phyloP scores from a whole-genome alignment of 2,888 invertebrate genomes.

The Eristalis intricaria region DNA sequence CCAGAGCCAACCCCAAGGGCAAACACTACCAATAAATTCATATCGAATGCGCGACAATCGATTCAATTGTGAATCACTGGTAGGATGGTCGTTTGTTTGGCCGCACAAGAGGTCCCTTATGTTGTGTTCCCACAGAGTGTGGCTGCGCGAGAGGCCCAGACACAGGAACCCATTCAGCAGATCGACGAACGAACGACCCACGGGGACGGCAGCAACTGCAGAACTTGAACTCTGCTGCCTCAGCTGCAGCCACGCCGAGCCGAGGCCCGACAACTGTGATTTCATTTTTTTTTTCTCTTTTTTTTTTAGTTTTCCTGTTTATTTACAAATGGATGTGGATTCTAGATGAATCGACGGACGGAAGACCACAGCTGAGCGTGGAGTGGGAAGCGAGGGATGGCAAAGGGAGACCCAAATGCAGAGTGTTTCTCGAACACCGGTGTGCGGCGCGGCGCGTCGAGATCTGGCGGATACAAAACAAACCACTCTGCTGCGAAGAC shows the following conservation, averaged over 20 bases:
- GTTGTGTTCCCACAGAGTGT: slow-evolving; percentile 37
- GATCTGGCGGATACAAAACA: slow-evolving; percentile 50
- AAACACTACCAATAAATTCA: slow-evolving; percentile 40
- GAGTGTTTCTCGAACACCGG: slow-evolving; percentile 57
- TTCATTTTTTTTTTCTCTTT: neutral
- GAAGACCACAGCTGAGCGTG: slow-evolving; percentile 56
- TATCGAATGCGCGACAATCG: slow-evolving; percentile 58
- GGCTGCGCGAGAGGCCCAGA: slow-evolving; percentile 22
- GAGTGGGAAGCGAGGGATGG: slow-evolving; percentile 13
- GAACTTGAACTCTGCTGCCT: slow-evolving; percentile 57
- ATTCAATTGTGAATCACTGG: slow-evolving; percentile 61
- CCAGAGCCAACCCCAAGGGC: slow-evolving; percentile 45
- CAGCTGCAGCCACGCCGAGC: slow-evolving; percentile 49
- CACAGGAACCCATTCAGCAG: slow-evolving; percentile 53
- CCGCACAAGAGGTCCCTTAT: slow-evolving; percentile 60
- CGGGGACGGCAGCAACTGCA: slow-evolving; percentile 49
- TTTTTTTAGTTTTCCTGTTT: slow-evolving; percentile 27
- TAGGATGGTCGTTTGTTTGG: slow-evolving; percentile 38
- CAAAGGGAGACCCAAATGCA: slow-evolving; percentile 12
- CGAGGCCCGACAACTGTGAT: slow-evolving; percentile 41
- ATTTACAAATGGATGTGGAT: slow-evolving; percentile 40
- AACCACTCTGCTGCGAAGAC: slow-evolving; percentile 27
- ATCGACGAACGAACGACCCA: slow-evolving; percentile 41
- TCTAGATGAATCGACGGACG: slow-evolving; percentile 42
- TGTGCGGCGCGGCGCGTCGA: slow-evolving; percentile 29